Evolutionary conservation across 1,140 invertebrate species (phyloP), one percentile per base, ranked within the genome.

Genomic region (Habropoda laboriosa): DNA sequence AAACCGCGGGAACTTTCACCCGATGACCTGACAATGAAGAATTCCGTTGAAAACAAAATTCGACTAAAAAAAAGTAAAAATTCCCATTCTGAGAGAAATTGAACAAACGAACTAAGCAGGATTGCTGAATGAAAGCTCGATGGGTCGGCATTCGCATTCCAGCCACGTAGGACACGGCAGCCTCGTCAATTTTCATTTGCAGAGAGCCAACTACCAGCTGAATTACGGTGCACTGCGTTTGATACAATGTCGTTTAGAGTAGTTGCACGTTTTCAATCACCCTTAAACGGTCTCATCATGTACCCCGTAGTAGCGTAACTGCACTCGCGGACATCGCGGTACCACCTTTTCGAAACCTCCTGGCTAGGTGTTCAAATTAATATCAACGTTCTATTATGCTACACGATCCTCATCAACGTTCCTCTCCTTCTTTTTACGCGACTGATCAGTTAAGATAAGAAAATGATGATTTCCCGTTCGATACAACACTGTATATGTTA

Each of bases 211-310:
- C 47, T 49, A 21, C 45, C 42, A 13, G 42, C 42, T 45, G 42
- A 45, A 45, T 45, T 45, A 45, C 10, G 42, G 42, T 45, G 42
- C 42, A 45, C 13, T 12, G 18, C 18, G 12, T 53, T 53, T 35
- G n/a, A 35, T 21, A 27, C 32, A 58, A 58, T 27, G 57, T 58
- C 57, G 57, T 58, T 58, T 21, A 16, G 32, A 58, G 32, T 13
- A 3, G 18, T 35, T 60, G 12, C 58, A 40, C 32, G 58, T 40
- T 60, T 60, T 58, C 57, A 35, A 58, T 58, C 58, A 40, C 32
- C 35, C 8, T 60, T 60, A 60, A 38, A 40, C 58, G 58, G 21
- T 60, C 35, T 24, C 58, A 60, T 60, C 35, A n/a, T n/a, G 32
- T 10, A n/a, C n/a, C n/a, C 5, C 35, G 58, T 12, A n/a, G n/a